These are phyloP conservation scores for Crenuchus spilurus DNA, from an alignment of 2,797 vertebrate species.

Conservation along the genomic window DNA sequence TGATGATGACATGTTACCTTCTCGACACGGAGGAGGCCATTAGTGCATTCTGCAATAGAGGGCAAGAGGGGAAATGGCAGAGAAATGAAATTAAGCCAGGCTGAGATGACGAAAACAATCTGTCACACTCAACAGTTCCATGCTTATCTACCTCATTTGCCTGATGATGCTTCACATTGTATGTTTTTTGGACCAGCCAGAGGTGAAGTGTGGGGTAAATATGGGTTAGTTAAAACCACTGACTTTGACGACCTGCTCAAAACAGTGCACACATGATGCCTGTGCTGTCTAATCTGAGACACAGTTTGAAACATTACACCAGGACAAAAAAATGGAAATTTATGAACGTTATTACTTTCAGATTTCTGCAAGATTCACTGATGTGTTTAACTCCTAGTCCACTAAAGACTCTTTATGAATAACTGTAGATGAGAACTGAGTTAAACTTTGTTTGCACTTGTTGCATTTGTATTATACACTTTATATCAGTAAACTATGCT, in stretches of 20 bases:
- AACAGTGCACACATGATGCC: not conserved
- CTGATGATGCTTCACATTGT: conserved; percentile 21
- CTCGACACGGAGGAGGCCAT: not conserved
- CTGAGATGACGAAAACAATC: conserved; percentile 31
- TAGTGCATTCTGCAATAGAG: conserved; percentile 6
- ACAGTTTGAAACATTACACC: conserved; percentile 5
- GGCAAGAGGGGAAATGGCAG: conserved; percentile 26
- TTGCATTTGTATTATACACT: too few species aligned
- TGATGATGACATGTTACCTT: conserved; percentile 30
- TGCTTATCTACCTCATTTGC: conserved; percentile 21
- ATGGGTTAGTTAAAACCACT: not conserved
- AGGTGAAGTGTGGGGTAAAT: conserved; percentile 18
- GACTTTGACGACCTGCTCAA: not conserved
- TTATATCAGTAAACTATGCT: too few species aligned
- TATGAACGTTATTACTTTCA: too few species aligned
- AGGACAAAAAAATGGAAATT: too few species aligned
- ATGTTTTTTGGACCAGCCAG: conserved; percentile 12
- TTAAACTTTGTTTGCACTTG: too few species aligned
- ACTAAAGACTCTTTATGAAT: too few species aligned
- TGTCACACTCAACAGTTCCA: not conserved
- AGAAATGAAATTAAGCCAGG: not conserved
- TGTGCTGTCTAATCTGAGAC: not conserved
- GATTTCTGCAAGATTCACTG: too few species aligned
- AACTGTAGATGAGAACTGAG: too few species aligned
- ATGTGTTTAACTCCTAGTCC: too few species aligned